Evolutionary conservation across 2,797 vertebrate genomes (phyloP).

Genomic region (Scolopax rusticola): DNA sequence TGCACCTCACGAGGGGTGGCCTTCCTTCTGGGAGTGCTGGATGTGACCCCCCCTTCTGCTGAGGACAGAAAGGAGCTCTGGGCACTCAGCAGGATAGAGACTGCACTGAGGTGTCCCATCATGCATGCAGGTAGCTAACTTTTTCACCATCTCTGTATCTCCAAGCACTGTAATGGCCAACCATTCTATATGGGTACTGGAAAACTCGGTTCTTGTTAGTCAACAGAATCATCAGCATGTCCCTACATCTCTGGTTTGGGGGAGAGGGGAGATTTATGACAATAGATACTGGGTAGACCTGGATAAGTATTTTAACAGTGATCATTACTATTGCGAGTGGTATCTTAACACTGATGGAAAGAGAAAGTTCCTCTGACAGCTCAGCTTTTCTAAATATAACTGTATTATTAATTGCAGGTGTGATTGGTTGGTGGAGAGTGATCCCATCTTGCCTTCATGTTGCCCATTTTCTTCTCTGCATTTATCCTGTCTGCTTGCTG

Average conservation of each 20-base stretch:
- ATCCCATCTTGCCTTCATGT: slow-evolving; percentile 74
- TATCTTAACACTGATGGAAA: background rate
- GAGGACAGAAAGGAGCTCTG: background rate
- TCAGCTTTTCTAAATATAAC: background rate
- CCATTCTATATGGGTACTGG: background rate
- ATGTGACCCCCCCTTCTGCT: background rate
- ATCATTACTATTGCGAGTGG: background rate
- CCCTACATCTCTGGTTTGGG: background rate
- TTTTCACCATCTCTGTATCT: background rate
- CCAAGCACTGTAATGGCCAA: rapidly evolving
- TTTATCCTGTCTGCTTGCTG: slow-evolving; percentile 80
- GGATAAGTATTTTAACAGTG: background rate
- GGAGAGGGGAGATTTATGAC: background rate
- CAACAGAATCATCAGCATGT: background rate
- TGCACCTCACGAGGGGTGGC: background rate
- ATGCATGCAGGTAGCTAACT: background rate
- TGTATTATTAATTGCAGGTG: slow-evolving; percentile 36
- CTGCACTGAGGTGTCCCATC: background rate
- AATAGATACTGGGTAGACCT: background rate
- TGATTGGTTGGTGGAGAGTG: background rate
- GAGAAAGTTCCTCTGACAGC: background rate
- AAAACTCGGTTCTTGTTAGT: background rate
- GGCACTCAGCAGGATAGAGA: background rate
- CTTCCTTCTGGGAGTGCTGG: background rate
- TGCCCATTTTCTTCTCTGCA: slow-evolving; percentile 61